Percentiles rank a stretch among this genome's conserved stretches.
Evolutionary conservation across 1,140 invertebrate genomes (phyloP).

Genomic region (Scaptomyza graminum): DNA sequence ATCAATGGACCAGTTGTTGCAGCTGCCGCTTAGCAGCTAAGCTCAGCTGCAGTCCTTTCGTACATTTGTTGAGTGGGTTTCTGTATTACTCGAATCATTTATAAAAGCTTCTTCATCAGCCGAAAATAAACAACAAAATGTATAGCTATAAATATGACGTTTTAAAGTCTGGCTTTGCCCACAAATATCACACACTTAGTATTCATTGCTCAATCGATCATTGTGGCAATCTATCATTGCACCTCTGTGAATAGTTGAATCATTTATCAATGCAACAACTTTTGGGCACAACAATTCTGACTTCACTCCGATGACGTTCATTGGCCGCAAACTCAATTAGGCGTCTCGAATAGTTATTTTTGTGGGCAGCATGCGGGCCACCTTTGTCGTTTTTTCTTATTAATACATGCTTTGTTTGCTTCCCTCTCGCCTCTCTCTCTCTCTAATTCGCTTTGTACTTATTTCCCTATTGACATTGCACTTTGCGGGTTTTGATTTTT

Average conservation of each 20-base stretch:
- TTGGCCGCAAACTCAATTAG: constrained; percentile 43
- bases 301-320: constrained; percentile 16
- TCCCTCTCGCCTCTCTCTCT: neutral
- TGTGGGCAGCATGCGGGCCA: constrained; percentile 26
- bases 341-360: constrained; percentile 31
- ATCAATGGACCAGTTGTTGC: constrained; percentile 27
- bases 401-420: neutral
- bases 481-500: constrained; percentile 13
- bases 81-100: neutral
- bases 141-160: no score
- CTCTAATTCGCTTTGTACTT: neutral
- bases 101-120: constrained; percentile 26
- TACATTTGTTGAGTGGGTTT: constrained; percentile 10
- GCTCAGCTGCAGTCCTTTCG: constrained; percentile 1
- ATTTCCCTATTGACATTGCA: constrained; percentile 19
- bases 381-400: constrained; percentile 11
- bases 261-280: constrained; percentile 23
- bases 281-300: constrained; percentile 28
- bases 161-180: constrained; percentile 14
- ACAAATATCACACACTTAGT: constrained; percentile 3
- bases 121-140: constrained; percentile 8
- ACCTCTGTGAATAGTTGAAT: neutral
- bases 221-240: constrained; percentile 26
- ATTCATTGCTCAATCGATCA: constrained; percentile 30
- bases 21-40: constrained; percentile 7